Percentiles rank a stretch among this genome's conserved stretches.
These are phyloP conservation scores for Tetranychus urticae DNA, from an alignment of 1,140 invertebrate species.

Conservation along the genomic window DNA sequence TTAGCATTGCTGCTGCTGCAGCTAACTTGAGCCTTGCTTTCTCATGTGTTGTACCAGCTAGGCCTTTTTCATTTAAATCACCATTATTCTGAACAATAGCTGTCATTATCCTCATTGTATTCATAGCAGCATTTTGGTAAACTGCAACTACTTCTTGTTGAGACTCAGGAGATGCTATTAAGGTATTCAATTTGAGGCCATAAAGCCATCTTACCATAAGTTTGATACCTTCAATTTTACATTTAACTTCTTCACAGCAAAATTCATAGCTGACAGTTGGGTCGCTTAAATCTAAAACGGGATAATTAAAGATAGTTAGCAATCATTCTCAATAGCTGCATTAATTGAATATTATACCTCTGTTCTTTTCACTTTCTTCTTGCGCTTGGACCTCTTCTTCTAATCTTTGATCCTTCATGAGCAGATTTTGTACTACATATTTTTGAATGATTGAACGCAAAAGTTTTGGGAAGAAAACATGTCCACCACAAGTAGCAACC, in stretches of 20 bases:
- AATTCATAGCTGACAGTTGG: conserved; percentile 36
- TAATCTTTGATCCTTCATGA: conserved; percentile 44
- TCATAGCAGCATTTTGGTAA: conserved; percentile 9
- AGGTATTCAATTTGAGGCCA: conserved; percentile 39
- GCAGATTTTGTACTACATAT: conserved; percentile 78
- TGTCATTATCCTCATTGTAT: conserved; percentile 66
- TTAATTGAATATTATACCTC: background rate
- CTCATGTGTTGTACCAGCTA: conserved; percentile 32
- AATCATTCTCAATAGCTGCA: background rate
- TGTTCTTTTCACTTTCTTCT: conserved; percentile 7
- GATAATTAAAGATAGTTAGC: background rate
- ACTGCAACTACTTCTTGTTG: conserved; percentile 4
- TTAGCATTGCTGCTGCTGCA: conserved; percentile 81
- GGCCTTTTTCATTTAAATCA: conserved; percentile 37
- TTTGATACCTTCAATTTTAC: conserved; percentile 82
- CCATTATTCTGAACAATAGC: conserved; percentile 72
- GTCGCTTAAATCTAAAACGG: conserved; percentile 1
- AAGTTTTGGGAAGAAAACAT: conserved; percentile 61
- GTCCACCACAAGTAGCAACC: conserved; percentile 63
- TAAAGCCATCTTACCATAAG: conserved; percentile 85
- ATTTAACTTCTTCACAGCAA: conserved; percentile 66
- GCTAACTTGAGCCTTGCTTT: conserved; percentile 72
- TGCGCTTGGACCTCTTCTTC: conserved; percentile 6
- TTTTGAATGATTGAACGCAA: conserved; percentile 72
- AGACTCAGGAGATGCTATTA: conserved; percentile 5